Evolutionary conservation across 1,140 invertebrate genomes (phyloP), one percentile per base, ranked within the genome.

Genomic region (Triops cancriformis): DNA sequence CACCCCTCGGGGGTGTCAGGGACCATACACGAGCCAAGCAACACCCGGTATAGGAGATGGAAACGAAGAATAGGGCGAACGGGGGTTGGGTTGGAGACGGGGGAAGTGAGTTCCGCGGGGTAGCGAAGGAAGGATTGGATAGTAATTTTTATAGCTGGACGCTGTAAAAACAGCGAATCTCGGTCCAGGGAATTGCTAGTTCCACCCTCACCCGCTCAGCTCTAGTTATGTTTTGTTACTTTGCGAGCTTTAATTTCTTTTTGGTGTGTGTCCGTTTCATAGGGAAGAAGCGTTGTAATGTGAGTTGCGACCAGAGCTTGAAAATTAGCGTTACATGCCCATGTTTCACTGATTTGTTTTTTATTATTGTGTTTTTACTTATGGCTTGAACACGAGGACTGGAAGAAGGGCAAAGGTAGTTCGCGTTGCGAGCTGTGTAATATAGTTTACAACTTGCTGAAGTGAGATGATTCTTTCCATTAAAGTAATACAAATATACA

Each of bases 81-180:
- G 31, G 31, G 31, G 31, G 31, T 37, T 37, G 31, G 31, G 2
- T 37, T 37, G 51, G 51, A 64, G 9, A 23, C 7, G 51, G 51
- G 51, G 23, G 51, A 64, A 64, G 6, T n/a, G 51, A 64, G 14
- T 64, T 18, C 18, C 18, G 14, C 51, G 51, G 14, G 14, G 43
- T 45, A 18, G 23, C 23, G 51, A 18, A 6, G 51, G 51, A 18
- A 64, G 51, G 51, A 64, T 64, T 64, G 51, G 51, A 64, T 64
- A 64, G 51, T 64, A 64, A 64, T 64, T 64, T 64, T 64, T 64
- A 64, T 64, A 23, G n/a, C 51, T 23, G 23, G 51, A 37, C 31
- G 51, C 23, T 64, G 51, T 64, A 64, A 64, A 64, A 64, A 64
- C 18, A 64, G 31, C 51, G 51, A 64, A 64, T 64, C 51, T 64